Evolutionary conservation across 2,113 vertebrate species (phyloP), one percentile per base, ranked within the genome.

Genomic region (Dendropsophus ebraccatus): DNA sequence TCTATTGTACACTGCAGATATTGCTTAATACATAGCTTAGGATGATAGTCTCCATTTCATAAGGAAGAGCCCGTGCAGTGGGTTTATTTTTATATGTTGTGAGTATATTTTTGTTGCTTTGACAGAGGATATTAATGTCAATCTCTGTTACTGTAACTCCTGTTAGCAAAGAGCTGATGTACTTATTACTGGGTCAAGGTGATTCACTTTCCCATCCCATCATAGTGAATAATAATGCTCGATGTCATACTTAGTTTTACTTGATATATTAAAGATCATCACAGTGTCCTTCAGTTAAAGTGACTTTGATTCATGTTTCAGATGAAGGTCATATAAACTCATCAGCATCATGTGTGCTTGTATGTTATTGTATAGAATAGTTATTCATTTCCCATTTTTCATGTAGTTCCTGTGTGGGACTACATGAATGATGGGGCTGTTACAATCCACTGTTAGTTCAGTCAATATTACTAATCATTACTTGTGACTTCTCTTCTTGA

Each of bases 161-260:
- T 70, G 32, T 37, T 70, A 21, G 10, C 8, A 21, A 70, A 70
- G 25, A 37, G 37, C 11, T 37, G 67, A 70, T 37, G 67, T 37
- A 70, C 67, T 70, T 37, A 19, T n/a, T 2, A 17, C 65, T 23
- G 37, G 67, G 67, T 37, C 67, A 70, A 70, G 8, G 67, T 70
- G 32, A 70, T 70, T 37, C 32, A 70, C 32, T 41, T 70, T 70
- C 35, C 67, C 17, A 21, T 70, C 17, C 6, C 9, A 70, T 70
- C 32, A 37, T 70, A 70, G 67, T 70, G 32, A 67, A 70, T 70
- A 17, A 70, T 70, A 23, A 70, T 70, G 67, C 67, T 70, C 37
- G 8, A 70, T 70, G 67, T 70, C 35, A 35, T 23, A 3, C 17
- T 41, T 70, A 37, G 32, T 70, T 70, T 70, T 19, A 37, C 2